Conservation (phyloP, 2,888 invertebrate species). For the Labia minor region DNA sequence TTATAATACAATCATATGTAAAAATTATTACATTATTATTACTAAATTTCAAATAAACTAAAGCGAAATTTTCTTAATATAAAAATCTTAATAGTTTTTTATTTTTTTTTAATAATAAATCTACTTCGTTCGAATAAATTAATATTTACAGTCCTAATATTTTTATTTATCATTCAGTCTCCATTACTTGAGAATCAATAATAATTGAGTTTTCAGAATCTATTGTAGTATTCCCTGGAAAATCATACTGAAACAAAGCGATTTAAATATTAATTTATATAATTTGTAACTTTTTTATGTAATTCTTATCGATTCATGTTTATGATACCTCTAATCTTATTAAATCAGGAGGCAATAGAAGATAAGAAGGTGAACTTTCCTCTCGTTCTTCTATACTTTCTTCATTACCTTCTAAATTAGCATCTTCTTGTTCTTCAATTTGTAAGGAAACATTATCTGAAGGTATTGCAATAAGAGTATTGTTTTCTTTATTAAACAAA, state of each 20-base stretch:
- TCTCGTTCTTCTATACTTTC: background rate
- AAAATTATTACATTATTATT: too few species aligned
- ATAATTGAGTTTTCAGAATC: background rate
- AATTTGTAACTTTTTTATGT: too few species aligned
- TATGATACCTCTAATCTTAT: background rate
- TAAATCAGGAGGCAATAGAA: background rate
- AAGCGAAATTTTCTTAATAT: too few species aligned
- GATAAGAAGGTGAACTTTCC: background rate
- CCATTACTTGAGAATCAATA: background rate
- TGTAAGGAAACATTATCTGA: background rate
- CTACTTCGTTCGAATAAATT: too few species aligned
- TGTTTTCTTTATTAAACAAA: background rate
- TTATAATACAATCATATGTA: too few species aligned
- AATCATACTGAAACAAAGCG: background rate
- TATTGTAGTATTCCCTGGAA: background rate
- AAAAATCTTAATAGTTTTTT: too few species aligned
- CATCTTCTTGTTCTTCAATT: background rate
- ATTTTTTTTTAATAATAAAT: too few species aligned
- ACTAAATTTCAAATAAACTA: too few species aligned
- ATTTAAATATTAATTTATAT: background rate
- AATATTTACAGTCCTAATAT: background rate
- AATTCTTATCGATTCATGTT: too few species aligned
- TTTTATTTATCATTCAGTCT: background rate
- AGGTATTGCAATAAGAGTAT: background rate
- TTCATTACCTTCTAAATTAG: background rate